Conservation (phyloP, 2,113 vertebrate genomes). For the Notiomystis cincta region DNA sequence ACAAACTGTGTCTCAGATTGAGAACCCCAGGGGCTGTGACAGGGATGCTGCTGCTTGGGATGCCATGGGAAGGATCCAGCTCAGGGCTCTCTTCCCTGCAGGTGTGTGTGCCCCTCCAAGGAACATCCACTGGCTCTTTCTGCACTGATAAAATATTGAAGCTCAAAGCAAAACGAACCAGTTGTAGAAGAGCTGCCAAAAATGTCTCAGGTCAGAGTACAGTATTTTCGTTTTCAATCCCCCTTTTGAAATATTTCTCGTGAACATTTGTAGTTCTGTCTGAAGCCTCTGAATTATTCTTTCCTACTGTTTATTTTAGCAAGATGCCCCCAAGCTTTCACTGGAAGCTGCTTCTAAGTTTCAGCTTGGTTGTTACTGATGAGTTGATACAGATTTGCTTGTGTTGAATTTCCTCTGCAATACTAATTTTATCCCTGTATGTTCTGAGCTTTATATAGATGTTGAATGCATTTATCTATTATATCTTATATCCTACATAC, state of each 20-base stretch:
- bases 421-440: background rate
- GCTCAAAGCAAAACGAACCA: background rate
- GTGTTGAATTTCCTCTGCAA: background rate
- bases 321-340: background rate
- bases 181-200: background rate
- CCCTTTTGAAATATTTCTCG: background rate
- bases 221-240: background rate
- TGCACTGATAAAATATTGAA: background rate
- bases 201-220: background rate
- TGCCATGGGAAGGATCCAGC: background rate
- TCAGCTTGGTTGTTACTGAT: background rate
- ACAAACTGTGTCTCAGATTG: background rate
- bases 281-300: background rate
- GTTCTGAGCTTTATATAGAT: background rate
- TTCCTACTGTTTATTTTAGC: background rate
- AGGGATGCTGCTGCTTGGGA: background rate
- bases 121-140: background rate
- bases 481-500: background rate
- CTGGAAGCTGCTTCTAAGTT: background rate
- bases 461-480: background rate
- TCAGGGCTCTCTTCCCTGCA: background rate
- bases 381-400: background rate
- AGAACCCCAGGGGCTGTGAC: accelerated
- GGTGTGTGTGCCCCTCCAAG: accelerated
- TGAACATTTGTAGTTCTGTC: background rate